A percentile compares a stretch with the other conserved stretches of the same genome.
Conservation (phyloP, 2,888 invertebrate species). For the Mycogona germanica region DNA sequence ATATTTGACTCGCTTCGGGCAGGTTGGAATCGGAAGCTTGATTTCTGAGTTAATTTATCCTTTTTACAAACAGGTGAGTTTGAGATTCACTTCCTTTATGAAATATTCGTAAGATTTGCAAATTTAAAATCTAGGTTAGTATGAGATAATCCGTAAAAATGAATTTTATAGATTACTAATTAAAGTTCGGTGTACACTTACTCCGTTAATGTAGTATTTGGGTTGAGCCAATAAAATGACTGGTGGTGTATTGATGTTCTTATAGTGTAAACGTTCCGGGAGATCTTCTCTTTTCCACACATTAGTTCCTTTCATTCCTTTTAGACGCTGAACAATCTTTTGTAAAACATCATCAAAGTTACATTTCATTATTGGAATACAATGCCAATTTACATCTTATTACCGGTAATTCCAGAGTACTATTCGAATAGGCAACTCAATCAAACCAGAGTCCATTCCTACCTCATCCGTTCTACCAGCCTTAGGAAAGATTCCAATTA, state of each 20-base stretch:
- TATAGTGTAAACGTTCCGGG: conserved; percentile 24
- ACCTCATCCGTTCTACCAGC: conserved; percentile 9
- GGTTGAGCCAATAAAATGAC: conserved; percentile 24
- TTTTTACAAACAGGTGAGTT: too few species aligned
- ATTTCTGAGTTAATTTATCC: too few species aligned
- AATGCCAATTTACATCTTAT: too few species aligned
- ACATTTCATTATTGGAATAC: too few species aligned
- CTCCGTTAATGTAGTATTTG: conserved; percentile 22
- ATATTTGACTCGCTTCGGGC: too few species aligned
- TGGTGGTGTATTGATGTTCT: conserved; percentile 22
- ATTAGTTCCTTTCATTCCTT: conserved; percentile 20
- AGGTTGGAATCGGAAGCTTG: too few species aligned
- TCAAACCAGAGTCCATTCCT: not conserved
- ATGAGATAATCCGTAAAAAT: not conserved
- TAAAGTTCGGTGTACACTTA: too few species aligned
- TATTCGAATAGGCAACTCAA: not conserved
- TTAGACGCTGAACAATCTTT: not conserved
- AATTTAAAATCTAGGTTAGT: too few species aligned
- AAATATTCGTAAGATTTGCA: too few species aligned
- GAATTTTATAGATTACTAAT: not conserved
- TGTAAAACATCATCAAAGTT: too few species aligned
- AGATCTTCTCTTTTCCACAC: conserved; percentile 24
- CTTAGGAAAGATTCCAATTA: conserved; percentile 2
- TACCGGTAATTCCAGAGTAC: too few species aligned
- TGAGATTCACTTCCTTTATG: too few species aligned